Conservation (phyloP, 2,888 invertebrate species). For the Myopa tessellatipennis region DNA sequence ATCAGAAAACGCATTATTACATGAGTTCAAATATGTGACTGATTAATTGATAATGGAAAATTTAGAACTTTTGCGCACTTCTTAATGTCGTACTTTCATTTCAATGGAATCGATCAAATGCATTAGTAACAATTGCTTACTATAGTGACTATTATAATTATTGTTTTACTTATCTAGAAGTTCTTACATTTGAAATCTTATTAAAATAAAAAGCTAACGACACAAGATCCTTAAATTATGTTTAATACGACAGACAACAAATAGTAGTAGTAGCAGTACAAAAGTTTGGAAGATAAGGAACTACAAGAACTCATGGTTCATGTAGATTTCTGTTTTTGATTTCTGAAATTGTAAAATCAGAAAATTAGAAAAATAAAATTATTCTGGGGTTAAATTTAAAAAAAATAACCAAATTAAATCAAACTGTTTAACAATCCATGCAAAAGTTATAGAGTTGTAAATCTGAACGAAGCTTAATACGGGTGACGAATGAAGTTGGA, state of each 20-base stretch:
- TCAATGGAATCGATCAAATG: slow-evolving; percentile 4
- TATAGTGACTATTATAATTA: slow-evolving; percentile 2
- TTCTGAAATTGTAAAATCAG: slow-evolving; percentile 54
- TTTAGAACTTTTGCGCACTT: slow-evolving; percentile 1
- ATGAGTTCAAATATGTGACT: neutral
- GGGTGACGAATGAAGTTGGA: too few relatives aligned
- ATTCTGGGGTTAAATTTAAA: slow-evolving; percentile 29
- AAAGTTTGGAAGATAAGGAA: slow-evolving; percentile 37
- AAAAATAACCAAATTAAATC: neutral
- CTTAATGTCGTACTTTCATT: neutral
- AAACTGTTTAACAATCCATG: too few relatives aligned
- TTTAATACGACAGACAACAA: slow-evolving; percentile 37
- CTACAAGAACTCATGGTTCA: slow-evolving; percentile 53
- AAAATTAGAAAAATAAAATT: slow-evolving; percentile 48
- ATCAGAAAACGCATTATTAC: neutral
- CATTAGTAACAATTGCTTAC: slow-evolving; percentile 6
- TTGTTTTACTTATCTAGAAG: slow-evolving; percentile 22
- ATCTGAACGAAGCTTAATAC: too few relatives aligned
- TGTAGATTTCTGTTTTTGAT: slow-evolving; percentile 52
- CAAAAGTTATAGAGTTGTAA: too few relatives aligned
- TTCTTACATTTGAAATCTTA: slow-evolving; percentile 37
- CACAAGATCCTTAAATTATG: slow-evolving; percentile 37
- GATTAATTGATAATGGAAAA: neutral
- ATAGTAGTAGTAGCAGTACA: slow-evolving; percentile 27
- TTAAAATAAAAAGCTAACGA: slow-evolving; percentile 31